Evolutionary conservation across 1,140 invertebrate genomes (phyloP), one percentile per base, ranked within the genome.

Genomic region (Camponotus floridanus): DNA sequence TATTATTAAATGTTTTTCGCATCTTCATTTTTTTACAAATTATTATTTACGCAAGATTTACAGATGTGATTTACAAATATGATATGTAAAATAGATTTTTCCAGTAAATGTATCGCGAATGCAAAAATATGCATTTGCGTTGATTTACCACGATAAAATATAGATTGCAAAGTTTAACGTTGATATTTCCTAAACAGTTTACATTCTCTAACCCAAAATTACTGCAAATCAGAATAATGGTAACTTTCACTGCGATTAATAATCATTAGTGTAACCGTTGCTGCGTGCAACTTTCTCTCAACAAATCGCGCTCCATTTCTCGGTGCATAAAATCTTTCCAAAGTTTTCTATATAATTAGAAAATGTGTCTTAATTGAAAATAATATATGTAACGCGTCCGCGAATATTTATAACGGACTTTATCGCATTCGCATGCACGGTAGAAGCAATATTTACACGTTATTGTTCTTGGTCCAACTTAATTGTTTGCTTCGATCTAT

Each of bases 271-370:
- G 79, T 59, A 81, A 81, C 67, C 79, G 39, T 51, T 26, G 26
- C 51, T 73, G 79, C 79, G 39, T 73, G 36, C 51, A 71, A 81
- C 79, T 81, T 73, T 81, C 79, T 59, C 79, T 21, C 26, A 26
- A 73, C 79, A 73, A 81, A 81, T 73, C 39, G 79, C 79, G 79
- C 79, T 81, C 79, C 67, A 81, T 81, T 81, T 81, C 79, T 81
- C 79, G 68, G 67, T 73, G 21, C 67, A 81, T 81, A 81, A 81
- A 81, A 73, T 81, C 67, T 81, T 73, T 73, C 36, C 67, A 73
- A 81, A 81, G 79, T 81, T 81, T 73, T 81, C 79, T 73, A 81
- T 59, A 33, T 61, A 81, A 81, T 73, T 81, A 81, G 51, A 71
- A 81, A 55, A 71, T 36, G 21, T 18, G 18, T 21, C 31, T 80